Base-by-base conservation (phyloP, 1,140 invertebrate species). In the Diploscapter pachys region DNA sequence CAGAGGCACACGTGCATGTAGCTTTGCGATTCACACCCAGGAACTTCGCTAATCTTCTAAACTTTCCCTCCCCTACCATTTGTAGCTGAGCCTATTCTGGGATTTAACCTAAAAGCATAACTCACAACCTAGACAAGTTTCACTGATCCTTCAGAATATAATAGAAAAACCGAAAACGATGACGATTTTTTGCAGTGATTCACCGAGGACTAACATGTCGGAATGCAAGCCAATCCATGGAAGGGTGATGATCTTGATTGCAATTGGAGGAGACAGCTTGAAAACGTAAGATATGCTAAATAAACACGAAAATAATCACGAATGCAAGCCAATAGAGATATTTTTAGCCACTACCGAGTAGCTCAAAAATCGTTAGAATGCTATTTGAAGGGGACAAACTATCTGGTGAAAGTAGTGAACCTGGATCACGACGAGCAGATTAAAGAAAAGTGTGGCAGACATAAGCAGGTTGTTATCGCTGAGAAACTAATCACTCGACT, bases 281-380 rank as follows among this genome's bases (percentile, higher is more conserved):
- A 13, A 13, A 59, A 59, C 57, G 9, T 11, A 9, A 9, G 57
- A 59, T 9, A 59, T 9, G 13, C 9, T 11, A 59, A 9, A 59
- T 9, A 9, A 59, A 59, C 57, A 13, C 9, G 57, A 9, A 9
- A 59, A 59, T 11, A 9, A 11, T 59, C 9, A 13, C 57, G 9
- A 13, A 31, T 65, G 13, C 31, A 8, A 9, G 63, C 31, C 8
- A 31, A 65, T 31, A 13, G 8, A 55, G 11, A 8, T 52, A 55
- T 52, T 68, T 6, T 9, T 8, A 52, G 83, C 4, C 71, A 78
- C 61, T 84, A 84, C 52, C 63, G 63, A 57, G 82, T 84, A 4
- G 83, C 83, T 3, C 84, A 85, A 66, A 71, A 82, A 50, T 80
- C 84, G 3, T 71, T 85, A n/a, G 69, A 83, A 57, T 84, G 83